Percentiles rank a stretch among this genome's conserved stretches.
These are phyloP conservation scores for Onychomys torridus DNA, from an alignment of 2,797 vertebrate genomes.

Conservation along the genomic window DNA sequence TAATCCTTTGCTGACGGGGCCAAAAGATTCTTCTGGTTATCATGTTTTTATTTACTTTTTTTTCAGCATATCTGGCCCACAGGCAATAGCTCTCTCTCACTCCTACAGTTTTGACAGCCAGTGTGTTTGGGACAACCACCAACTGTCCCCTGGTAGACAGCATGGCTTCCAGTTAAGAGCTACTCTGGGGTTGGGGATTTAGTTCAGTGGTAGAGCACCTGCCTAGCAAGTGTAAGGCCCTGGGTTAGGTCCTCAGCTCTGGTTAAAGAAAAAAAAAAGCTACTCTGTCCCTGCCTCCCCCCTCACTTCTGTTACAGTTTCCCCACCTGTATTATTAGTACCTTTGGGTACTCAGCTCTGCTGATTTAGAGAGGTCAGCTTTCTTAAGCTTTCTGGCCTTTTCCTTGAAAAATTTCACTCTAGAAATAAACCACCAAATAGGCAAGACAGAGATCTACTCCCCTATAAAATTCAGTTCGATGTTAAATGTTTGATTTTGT, in stretches of 20 bases:
- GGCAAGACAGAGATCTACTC: neutral
- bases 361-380: conserved; percentile 7
- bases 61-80: neutral
- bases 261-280: too few species aligned
- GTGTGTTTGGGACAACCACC: neutral
- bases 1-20: neutral
- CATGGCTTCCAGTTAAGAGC: neutral
- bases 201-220: too few species aligned
- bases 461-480: neutral
- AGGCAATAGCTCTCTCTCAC: neutral
- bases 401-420: neutral
- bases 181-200: too few species aligned
- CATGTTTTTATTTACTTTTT: neutral
- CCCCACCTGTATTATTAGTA: neutral
- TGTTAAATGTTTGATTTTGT: neutral
- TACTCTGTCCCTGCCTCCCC: neutral
- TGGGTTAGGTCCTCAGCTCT: too few species aligned
- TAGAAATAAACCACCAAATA: conserved; percentile 47
- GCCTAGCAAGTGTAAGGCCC: too few species aligned
- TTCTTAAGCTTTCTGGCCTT: conserved; percentile 49
- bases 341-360: neutral
- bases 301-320: conserved; percentile 1
- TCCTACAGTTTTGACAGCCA: neutral
- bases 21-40: neutral
- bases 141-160: neutral